phyloP scores from a whole-genome alignment of 2,888 invertebrate genomes.

The Sussaba pulchella region DNA sequence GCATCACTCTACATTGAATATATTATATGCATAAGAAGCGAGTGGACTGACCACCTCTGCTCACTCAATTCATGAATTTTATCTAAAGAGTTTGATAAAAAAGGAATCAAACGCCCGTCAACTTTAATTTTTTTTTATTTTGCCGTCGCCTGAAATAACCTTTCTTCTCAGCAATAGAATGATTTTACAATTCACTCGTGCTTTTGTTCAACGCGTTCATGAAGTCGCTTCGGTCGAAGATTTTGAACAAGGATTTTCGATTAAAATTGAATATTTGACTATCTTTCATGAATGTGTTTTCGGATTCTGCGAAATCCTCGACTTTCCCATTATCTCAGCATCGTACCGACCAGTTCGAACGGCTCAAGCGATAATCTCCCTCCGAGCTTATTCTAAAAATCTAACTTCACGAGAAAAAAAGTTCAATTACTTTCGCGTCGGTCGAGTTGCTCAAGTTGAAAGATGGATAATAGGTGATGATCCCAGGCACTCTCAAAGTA shows the following conservation, averaged over 20 bases:
- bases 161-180: constrained; percentile 43
- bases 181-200: constrained; percentile 38
- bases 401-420: constrained; percentile 43
- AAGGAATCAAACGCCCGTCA: too few relatives aligned
- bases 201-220: constrained; percentile 10
- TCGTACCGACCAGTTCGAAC: neutral
- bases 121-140: too few relatives aligned
- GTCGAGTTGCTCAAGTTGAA: constrained; percentile 22
- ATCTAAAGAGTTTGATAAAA: too few relatives aligned
- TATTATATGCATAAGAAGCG: too few relatives aligned
- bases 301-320: constrained; percentile 17
- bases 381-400: constrained; percentile 43
- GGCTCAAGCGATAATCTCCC: constrained; percentile 30
- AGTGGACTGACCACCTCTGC: too few relatives aligned
- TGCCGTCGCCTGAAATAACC: too few relatives aligned
- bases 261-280: constrained; percentile 63
- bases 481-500: neutral
- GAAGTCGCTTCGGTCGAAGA: constrained; percentile 36
- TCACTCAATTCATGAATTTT: too few relatives aligned
- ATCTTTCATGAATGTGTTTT: constrained; percentile 50
- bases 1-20: too few relatives aligned
- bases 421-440: constrained; percentile 38
- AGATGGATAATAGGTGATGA: constrained; percentile 29
- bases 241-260: constrained; percentile 47
- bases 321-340: constrained; percentile 49